phyloP scores from a whole-genome alignment of 2,113 vertebrate species.

The Spilogale gracilis region DNA sequence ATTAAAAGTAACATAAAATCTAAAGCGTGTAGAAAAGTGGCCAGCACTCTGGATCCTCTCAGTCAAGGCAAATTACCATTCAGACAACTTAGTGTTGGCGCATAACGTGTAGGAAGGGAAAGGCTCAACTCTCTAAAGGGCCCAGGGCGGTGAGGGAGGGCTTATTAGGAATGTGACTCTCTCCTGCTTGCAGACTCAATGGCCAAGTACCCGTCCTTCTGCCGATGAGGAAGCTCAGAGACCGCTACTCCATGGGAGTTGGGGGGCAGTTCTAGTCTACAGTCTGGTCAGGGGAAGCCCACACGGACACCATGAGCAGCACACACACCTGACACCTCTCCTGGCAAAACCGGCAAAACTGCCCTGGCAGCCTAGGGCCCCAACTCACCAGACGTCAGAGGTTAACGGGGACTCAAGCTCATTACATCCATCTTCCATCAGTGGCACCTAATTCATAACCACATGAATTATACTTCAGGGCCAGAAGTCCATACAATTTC shows the following conservation, averaged over 20 bases:
- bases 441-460: background rate
- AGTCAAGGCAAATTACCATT: background rate
- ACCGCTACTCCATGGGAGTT: background rate
- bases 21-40: background rate
- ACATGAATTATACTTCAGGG: background rate
- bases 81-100: background rate
- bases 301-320: background rate
- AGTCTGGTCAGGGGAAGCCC: background rate
- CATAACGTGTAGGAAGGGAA: background rate
- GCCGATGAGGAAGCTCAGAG: background rate
- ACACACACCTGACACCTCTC: background rate
- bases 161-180: background rate
- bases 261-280: no score
- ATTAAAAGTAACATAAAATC: slow-evolving; percentile 1
- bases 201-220: background rate
- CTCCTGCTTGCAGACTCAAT: background rate
- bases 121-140: background rate
- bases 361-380: background rate
- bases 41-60: background rate
- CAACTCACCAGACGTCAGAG: background rate
- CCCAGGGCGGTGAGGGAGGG: background rate
- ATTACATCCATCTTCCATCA: background rate
- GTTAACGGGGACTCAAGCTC: background rate
- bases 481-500: background rate
- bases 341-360: background rate